phyloP scores from a whole-genome alignment of 2,888 invertebrate genomes.

The Troides helena region DNA sequence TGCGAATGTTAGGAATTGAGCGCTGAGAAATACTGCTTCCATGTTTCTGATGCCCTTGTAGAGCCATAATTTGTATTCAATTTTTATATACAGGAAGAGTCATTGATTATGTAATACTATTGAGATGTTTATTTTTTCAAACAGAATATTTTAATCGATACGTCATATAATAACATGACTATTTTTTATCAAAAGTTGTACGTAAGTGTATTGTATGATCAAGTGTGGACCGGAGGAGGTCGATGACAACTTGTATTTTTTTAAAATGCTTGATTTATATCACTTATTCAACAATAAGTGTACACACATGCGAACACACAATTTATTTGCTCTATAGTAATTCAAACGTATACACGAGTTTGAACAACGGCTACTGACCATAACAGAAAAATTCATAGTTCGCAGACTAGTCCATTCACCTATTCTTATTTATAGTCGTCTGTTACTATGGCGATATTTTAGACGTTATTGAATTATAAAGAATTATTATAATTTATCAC shows the following conservation, averaged over 20 bases:
- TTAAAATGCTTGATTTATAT: too few relatives aligned
- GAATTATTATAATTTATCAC: too few relatives aligned
- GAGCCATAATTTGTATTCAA: constrained; percentile 8
- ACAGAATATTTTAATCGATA: constrained; percentile 15
- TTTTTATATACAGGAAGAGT: constrained; percentile 23
- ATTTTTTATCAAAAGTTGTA: background rate
- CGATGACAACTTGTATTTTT: background rate
- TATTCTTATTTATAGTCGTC: constrained; percentile 17
- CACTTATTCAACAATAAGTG: background rate
- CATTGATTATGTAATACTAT: constrained; percentile 17
- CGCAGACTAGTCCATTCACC: constrained; percentile 20
- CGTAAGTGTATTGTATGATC: background rate
- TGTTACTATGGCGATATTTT: background rate
- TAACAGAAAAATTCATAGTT: constrained; percentile 4
- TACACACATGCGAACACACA: background rate
- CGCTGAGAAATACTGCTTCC: constrained; percentile 17
- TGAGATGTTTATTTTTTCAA: constrained; percentile 1
- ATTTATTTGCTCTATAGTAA: constrained; percentile 17
- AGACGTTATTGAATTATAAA: too few relatives aligned
- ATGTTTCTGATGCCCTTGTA: constrained; percentile 20
- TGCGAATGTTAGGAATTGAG: background rate
- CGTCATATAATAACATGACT: constrained; percentile 11
- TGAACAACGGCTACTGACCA: constrained; percentile 20
- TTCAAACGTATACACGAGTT: constrained; percentile 8
- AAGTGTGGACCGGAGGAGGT: constrained; percentile 5